Conservation (phyloP, 2,113 vertebrate species). For the Mobula hypostoma region DNA sequence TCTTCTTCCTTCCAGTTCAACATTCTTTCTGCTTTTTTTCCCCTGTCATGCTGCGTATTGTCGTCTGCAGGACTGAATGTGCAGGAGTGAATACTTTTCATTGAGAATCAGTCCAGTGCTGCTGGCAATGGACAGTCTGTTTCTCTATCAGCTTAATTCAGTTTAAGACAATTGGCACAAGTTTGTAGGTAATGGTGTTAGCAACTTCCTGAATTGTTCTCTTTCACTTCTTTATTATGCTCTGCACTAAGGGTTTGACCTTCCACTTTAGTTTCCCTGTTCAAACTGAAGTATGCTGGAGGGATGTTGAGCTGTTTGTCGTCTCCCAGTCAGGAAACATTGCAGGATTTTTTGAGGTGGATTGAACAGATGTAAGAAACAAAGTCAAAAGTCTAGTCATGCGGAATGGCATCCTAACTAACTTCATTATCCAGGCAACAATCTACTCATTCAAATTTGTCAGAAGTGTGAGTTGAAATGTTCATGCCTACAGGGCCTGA, state of each 20-base stretch:
- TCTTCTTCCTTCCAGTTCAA: no score
- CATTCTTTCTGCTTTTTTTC: no score
- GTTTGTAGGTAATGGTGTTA: not conserved
- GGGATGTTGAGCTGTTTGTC: not conserved
- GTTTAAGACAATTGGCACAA: not conserved
- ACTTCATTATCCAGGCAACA: not conserved
- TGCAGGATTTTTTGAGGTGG: not conserved
- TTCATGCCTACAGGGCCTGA: not conserved
- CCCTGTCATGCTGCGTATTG: no score
- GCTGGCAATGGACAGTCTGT: no score
- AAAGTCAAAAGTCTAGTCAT: not conserved
- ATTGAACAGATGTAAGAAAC: not conserved
- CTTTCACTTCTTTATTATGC: not conserved
- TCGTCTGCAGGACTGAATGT: not conserved
- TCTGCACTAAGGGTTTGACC: not conserved
- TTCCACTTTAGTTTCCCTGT: not conserved
- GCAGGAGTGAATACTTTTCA: not conserved
- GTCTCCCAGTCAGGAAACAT: not conserved
- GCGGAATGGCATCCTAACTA: not conserved
- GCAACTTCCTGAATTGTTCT: not conserved
- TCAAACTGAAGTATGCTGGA: no score
- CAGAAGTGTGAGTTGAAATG: not conserved
- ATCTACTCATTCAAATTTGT: not conserved
- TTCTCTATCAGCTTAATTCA: no score
- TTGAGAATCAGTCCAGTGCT: not conserved